Percentiles rank a stretch among this genome's conserved stretches.
Conservation (phyloP, 2,797 vertebrate genomes). For the Austrolebias charrua region DNA sequence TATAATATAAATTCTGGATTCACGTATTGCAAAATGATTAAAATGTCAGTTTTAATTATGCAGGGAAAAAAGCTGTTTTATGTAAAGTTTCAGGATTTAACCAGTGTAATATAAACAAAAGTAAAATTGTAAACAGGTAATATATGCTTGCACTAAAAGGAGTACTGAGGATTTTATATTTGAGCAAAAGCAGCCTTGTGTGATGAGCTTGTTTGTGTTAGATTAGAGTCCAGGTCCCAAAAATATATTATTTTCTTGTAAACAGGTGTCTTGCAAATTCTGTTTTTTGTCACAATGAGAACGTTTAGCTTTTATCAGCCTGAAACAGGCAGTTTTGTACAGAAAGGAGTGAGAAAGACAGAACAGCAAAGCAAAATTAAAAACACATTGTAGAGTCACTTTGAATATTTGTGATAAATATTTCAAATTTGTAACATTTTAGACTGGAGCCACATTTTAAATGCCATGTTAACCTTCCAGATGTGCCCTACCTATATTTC, state of each 20-base stretch:
- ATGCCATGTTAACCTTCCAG: conserved; percentile 1
- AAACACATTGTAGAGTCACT: not conserved
- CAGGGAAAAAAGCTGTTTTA: too few relatives aligned
- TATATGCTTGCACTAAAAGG: not conserved
- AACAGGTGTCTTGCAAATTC: conserved; percentile 1
- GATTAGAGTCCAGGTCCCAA: conserved; percentile 5
- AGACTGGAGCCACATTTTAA: not conserved
- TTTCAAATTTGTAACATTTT: conserved; percentile 13
- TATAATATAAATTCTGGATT: too few relatives aligned
- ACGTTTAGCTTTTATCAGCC: conserved; percentile 1
- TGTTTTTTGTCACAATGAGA: not conserved
- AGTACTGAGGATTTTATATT: conserved; percentile 9
- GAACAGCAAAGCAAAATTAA: not conserved
- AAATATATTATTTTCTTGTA: too few relatives aligned
- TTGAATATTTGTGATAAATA: not conserved
- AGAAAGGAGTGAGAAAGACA: conserved; percentile 1
- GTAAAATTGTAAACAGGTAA: not conserved
- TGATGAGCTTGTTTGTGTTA: not conserved
- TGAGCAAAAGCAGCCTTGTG: conserved; percentile 11
- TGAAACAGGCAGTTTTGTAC: conserved; percentile 18
- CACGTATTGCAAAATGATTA: too few relatives aligned
- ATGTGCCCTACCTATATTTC: conserved; percentile 91
- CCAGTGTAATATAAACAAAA: not conserved
- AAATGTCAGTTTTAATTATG: too few relatives aligned
- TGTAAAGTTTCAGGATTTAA: too few relatives aligned